Percentiles rank a stretch among this genome's conserved stretches.
Conservation (phyloP, 1,140 invertebrate genomes). For the Venustaconcha ellipsiformis region DNA sequence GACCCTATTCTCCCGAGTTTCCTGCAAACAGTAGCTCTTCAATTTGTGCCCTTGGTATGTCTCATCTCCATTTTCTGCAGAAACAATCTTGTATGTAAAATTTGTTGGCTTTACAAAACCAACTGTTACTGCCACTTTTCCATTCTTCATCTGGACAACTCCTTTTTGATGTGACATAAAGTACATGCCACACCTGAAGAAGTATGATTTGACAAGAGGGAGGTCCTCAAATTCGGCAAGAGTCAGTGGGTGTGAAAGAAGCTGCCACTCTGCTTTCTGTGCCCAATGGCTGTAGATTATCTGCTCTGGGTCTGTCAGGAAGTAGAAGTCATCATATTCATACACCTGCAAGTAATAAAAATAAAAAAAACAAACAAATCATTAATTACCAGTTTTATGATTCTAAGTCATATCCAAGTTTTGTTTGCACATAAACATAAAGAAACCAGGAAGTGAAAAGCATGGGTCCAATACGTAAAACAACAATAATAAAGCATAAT, state of each 20-base stretch:
- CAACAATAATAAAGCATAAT: too few species aligned
- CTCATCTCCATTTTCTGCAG: constrained; percentile 61
- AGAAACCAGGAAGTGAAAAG: too few species aligned
- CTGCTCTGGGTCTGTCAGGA: constrained; percentile 68
- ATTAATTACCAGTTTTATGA: neutral
- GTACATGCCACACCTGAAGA: constrained; percentile 69
- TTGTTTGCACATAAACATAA: too few species aligned
- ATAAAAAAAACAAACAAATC: neutral
- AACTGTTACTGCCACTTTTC: constrained; percentile 62
- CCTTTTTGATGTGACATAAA: constrained; percentile 67
- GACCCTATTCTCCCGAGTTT: constrained; percentile 62
- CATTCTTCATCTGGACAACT: constrained; percentile 62
- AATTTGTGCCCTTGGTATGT: constrained; percentile 62
- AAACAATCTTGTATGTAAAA: constrained; percentile 68
- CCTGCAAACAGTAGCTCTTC: constrained; percentile 66
- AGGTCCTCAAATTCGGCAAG: constrained; percentile 67
- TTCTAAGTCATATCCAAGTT: too few species aligned
- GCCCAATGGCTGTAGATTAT: constrained; percentile 69
- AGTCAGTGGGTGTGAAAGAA: constrained; percentile 52
- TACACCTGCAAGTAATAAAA: constrained; percentile 56
- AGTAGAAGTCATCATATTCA: constrained; percentile 70
- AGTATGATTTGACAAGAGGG: constrained; percentile 69
- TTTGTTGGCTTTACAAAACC: constrained; percentile 65
- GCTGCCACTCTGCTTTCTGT: constrained; percentile 66
- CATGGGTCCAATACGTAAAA: too few species aligned